Base-by-base conservation (phyloP, 64 coral and sea anemone genomes). In the Stylophora pistillata region DNA sequence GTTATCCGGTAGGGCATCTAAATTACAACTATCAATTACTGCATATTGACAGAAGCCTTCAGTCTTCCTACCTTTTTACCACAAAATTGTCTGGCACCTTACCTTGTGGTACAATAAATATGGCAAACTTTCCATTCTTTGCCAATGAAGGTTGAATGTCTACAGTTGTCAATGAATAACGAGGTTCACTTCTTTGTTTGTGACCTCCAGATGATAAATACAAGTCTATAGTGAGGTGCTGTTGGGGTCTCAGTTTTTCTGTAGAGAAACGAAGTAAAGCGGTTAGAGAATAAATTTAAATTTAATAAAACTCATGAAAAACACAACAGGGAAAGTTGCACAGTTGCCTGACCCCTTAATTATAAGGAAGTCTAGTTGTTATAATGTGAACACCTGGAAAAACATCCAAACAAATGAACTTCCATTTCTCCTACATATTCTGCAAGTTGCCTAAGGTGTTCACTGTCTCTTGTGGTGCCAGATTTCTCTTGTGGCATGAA, bases 71-170 rank as follows among this genome's bases (percentile, higher is more conserved):
- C 37, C 7, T 47, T 47, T 47, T 7, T 47, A 47, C 37, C 37
- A 47, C 7, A 47, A 47, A 47, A 47, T 47, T 47, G 37, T 47
- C 37, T 7, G 7, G 7, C 37, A 47, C 1, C 3, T 77, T 72
- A 95, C 95, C 95, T 98, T 98, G 95, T 34, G 92, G 95, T 15
- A 98, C 89, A 88, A 98, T 98, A 32, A 98, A 98, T 31, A 98
- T 89, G 60, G 95, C 95, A 86, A 91, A 98, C 52, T 90, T 88
- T 75, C 95, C 95, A 79, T 89, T 86, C 47, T 89, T 81, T 20
- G 71, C 74, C 29, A 53, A 74, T 41, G 81, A 75, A 57, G 61
- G 92, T 77, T 72, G 14, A 18, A 80, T 74, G 75, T 98, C 95
- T 6, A 94, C 78, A 14, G 85, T 85, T 30, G 78, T 94, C 56